Evolutionary conservation across 2,797 vertebrate species (phyloP).

Genomic region (Eutrigla gurnardus): DNA sequence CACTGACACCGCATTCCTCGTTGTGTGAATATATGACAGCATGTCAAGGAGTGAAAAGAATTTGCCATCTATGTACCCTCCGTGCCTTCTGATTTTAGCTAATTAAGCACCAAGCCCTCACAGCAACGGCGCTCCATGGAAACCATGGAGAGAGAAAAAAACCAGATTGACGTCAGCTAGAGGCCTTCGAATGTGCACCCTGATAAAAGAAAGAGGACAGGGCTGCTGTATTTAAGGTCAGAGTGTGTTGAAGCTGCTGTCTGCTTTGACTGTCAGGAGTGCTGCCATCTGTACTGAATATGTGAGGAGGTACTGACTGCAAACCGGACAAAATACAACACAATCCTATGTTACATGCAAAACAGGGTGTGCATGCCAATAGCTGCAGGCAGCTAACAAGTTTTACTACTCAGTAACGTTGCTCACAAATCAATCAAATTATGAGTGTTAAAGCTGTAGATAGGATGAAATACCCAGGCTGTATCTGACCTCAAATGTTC

Average conservation of each 20-base stretch:
- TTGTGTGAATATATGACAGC: conserved; percentile 56
- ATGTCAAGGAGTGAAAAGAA: conserved; percentile 72
- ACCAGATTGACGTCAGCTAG: conserved; percentile 75
- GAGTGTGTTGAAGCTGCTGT: conserved; percentile 40
- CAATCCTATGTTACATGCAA: background rate
- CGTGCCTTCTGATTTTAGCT: conserved; percentile 66
- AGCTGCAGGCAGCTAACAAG: background rate
- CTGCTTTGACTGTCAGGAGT: conserved; percentile 39
- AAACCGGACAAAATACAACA: background rate
- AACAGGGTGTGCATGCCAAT: background rate
- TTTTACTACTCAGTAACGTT: background rate
- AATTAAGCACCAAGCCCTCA: conserved; percentile 72
- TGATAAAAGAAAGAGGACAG: conserved; percentile 68
- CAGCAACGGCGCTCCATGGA: conserved; percentile 80
- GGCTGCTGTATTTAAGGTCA: conserved; percentile 71
- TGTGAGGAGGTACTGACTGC: background rate
- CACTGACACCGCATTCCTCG: conserved; percentile 30
- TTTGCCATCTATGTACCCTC: conserved; percentile 55
- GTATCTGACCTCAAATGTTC: background rate
- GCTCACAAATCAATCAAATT: background rate
- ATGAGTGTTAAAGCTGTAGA: background rate
- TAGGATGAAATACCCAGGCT: background rate
- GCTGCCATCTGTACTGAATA: conserved; percentile 29
- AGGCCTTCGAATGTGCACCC: conserved; percentile 73
- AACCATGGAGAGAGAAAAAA: conserved; percentile 61